Conservation (phyloP, 2,797 vertebrate species). For the Pangasius larnaudii region DNA sequence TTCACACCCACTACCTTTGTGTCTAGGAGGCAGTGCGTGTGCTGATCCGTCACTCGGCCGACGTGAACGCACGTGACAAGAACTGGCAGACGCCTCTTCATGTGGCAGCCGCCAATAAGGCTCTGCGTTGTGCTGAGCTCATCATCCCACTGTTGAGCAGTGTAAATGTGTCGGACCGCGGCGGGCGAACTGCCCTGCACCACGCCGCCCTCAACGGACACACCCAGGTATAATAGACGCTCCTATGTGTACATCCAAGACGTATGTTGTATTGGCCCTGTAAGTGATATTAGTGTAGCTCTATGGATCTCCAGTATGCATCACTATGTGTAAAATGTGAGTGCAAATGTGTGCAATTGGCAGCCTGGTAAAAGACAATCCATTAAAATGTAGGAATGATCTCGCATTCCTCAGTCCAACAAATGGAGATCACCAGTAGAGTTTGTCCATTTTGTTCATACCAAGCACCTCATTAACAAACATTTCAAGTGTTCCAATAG, state of each 20-base stretch:
- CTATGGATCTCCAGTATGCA: too few relatives aligned
- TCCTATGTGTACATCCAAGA: neutral
- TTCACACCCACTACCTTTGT: neutral
- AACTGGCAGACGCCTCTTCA: slow-evolving; percentile 98
- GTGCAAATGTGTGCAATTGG: neutral
- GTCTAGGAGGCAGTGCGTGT: slow-evolving; percentile 89
- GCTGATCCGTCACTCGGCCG: slow-evolving; percentile 93
- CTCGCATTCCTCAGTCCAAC: neutral
- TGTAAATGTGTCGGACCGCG: slow-evolving; percentile 94
- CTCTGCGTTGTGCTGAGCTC: slow-evolving; percentile 89
- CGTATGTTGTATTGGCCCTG: neutral
- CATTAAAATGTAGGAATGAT: neutral
- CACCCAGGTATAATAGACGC: slow-evolving; percentile 78
- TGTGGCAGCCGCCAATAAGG: slow-evolving; percentile 91
- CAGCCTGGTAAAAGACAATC: neutral
- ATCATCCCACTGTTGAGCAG: slow-evolving; percentile 92
- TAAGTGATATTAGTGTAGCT: neutral
- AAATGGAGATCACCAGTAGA: neutral
- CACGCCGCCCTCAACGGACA: slow-evolving; percentile 94
- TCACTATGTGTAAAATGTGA: neutral
- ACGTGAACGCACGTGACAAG: slow-evolving; percentile 96
- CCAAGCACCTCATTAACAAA: neutral
- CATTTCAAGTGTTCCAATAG: neutral
- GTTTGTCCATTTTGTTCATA: neutral
- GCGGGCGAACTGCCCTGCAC: slow-evolving; percentile 91